Conservation (phyloP, 2,797 vertebrate genomes). For the Lepus oiostolus region DNA sequence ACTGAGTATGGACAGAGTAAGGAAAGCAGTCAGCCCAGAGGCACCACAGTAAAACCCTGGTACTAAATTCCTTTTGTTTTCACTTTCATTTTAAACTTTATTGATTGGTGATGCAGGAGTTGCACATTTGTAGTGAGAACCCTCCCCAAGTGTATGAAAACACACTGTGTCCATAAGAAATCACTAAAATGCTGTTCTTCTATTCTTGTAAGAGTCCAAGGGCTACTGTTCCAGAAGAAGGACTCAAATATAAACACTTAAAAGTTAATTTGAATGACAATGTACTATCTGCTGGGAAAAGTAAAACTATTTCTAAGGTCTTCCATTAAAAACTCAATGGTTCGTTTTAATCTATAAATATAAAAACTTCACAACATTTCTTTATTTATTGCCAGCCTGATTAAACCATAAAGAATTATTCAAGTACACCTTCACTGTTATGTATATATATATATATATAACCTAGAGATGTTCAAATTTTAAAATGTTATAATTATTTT, state of each 20-base stretch:
- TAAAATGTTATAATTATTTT: slow-evolving; percentile 21
- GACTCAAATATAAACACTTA: not conserved
- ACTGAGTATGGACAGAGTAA: not conserved
- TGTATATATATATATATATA: not conserved
- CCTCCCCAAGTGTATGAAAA: not conserved
- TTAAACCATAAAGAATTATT: slow-evolving; percentile 32
- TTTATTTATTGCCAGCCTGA: not conserved
- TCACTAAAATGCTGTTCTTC: slow-evolving; percentile 30
- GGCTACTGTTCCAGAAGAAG: not conserved
- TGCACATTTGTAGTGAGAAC: not conserved
- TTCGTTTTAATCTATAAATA: slow-evolving; percentile 35
- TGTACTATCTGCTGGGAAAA: not conserved
- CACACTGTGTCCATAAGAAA: slow-evolving; percentile 29
- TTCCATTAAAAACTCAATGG: not conserved
- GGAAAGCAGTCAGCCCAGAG: not conserved
- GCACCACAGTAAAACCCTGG: not conserved
- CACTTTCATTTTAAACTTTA: slow-evolving; percentile 57
- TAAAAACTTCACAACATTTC: not conserved
- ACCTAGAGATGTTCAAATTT: not conserved
- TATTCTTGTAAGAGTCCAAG: not conserved
- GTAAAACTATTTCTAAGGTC: not conserved
- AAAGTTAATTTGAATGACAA: not conserved
- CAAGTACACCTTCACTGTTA: not conserved
- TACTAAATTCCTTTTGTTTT: slow-evolving; percentile 3
- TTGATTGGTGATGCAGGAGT: not conserved